Conservation (phyloP, 2,888 invertebrate genomes). For the Sipha maydis region DNA sequence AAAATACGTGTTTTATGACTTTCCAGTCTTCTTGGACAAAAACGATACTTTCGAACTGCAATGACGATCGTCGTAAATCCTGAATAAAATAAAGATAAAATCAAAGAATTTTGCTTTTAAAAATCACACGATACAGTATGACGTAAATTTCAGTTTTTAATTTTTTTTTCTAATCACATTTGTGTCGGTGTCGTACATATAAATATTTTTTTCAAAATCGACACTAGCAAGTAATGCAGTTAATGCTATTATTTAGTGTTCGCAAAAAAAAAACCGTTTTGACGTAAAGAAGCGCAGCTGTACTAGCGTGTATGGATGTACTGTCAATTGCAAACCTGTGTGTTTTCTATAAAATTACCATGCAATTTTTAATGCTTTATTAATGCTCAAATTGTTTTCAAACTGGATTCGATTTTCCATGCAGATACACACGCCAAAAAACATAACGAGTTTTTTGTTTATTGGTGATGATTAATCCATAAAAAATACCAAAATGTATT, state of each 20-base stretch:
- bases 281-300: too few species aligned
- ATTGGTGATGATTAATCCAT: background rate
- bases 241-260: background rate
- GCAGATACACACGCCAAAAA: background rate
- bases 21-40: background rate
- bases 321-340: background rate
- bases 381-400: background rate
- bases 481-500: background rate
- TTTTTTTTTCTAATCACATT: background rate
- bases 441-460: background rate
- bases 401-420: background rate
- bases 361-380: conserved; percentile 13
- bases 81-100: conserved; percentile 7
- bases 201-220: background rate
- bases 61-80: background rate
- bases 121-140: background rate
- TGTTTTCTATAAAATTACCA: conserved; percentile 18
- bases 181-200: too few species aligned
- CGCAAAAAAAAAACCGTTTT: background rate
- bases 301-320: background rate
- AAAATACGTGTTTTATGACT: background rate
- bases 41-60: conserved; percentile 15
- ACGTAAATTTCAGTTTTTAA: background rate
- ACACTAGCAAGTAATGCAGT: background rate
- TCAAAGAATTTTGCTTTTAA: conserved; percentile 16